Evolutionary conservation across 2,888 invertebrate species (phyloP).

Genomic region (Myathropa florea): DNA sequence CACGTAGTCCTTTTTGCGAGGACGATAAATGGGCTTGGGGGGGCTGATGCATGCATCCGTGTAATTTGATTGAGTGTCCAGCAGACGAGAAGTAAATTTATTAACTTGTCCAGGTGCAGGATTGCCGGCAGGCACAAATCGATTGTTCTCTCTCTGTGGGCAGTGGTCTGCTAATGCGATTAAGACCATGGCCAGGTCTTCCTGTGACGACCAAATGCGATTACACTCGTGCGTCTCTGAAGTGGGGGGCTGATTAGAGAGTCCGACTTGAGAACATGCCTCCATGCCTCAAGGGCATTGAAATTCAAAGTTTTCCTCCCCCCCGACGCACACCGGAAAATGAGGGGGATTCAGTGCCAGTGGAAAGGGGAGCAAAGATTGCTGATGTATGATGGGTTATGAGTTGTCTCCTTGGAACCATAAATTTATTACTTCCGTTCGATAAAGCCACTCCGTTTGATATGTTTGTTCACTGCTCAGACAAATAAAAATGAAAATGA

Average conservation of each 20-base stretch:
- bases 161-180: conserved; percentile 44
- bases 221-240: conserved; percentile 2
- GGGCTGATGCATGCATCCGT: conserved; percentile 13
- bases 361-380: too few relatives aligned
- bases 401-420: conserved; percentile 22
- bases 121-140: conserved; percentile 10
- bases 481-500: conserved; percentile 32
- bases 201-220: conserved; percentile 17
- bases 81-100: conserved; percentile 67
- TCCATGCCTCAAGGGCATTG: background rate
- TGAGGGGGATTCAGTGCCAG: too few relatives aligned
- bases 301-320: conserved; percentile 19
- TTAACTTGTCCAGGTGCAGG: conserved; percentile 51
- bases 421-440: conserved; percentile 67
- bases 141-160: conserved; percentile 41
- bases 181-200: conserved; percentile 15
- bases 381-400: too few relatives aligned
- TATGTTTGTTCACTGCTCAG: conserved; percentile 2
- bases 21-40: conserved; percentile 11
- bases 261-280: background rate
- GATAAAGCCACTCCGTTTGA: conserved; percentile 35
- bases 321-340: too few relatives aligned
- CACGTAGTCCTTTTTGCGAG: conserved; percentile 25
- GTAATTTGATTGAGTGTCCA: conserved; percentile 67
- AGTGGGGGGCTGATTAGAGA: background rate